These are phyloP conservation scores for Harpagifer antarcticus DNA, from an alignment of 2,797 vertebrate genomes.

Conservation along the genomic window DNA sequence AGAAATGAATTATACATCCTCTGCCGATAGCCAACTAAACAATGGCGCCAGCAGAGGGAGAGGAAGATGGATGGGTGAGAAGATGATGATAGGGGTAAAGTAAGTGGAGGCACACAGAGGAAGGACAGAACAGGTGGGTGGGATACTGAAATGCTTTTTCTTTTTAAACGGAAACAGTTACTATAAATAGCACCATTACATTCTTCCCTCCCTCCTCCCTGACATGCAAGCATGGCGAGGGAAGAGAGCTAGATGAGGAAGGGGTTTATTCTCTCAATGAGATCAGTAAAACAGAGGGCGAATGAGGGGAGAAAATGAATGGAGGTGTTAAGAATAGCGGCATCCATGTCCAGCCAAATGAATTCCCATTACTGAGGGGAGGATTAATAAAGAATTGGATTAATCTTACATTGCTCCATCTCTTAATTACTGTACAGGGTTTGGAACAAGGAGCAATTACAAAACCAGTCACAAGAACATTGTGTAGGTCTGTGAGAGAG, in stretches of 20 bases:
- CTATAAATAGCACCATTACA: conserved; percentile 84
- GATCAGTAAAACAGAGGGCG: conserved; percentile 21
- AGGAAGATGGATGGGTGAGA: conserved; percentile 39
- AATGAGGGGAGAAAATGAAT: conserved; percentile 36
- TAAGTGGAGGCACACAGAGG: conserved; percentile 6
- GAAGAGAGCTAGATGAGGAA: conserved; percentile 41
- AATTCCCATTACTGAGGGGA: conserved; percentile 2
- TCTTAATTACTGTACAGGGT: conserved; percentile 32
- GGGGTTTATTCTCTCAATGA: conserved; percentile 52
- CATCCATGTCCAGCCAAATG: conserved; percentile 14
- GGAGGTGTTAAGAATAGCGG: conserved; percentile 1
- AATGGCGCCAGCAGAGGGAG: conserved; percentile 47
- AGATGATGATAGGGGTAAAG: conserved; percentile 44
- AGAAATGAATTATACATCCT: conserved; percentile 74
- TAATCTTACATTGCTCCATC: conserved; percentile 10
- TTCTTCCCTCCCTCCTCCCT: conserved; percentile 58
- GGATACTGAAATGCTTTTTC: conserved; percentile 48
- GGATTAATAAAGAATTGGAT: conserved; percentile 37
- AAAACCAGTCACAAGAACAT: not conserved
- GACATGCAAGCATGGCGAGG: conserved; percentile 61
- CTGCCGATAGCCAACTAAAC: conserved; percentile 56
- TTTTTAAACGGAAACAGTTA: conserved; percentile 70
- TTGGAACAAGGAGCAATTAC: conserved; percentile 24
- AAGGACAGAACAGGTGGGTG: conserved; percentile 26
- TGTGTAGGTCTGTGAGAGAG: not conserved